phyloP scores from a whole-genome alignment of 2,888 invertebrate species.

The Nomada ruficornis region DNA sequence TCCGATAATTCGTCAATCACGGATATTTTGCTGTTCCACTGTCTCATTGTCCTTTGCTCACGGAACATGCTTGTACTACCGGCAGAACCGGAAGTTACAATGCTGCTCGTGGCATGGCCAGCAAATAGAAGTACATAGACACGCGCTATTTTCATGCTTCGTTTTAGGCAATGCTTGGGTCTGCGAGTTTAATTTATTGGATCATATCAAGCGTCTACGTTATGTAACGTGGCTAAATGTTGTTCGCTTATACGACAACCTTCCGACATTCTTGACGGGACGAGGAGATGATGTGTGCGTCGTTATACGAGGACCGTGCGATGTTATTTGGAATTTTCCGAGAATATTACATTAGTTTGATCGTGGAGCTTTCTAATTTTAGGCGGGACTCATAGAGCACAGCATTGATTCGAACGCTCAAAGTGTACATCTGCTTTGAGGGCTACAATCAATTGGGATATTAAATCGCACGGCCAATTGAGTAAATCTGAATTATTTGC shows the following conservation, averaged over 20 bases:
- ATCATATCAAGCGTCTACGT: neutral
- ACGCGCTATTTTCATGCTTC: slow-evolving; percentile 12
- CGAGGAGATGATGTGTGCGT: neutral
- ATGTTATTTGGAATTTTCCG: slow-evolving; percentile 25
- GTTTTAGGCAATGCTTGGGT: slow-evolving; percentile 14
- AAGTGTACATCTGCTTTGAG: neutral
- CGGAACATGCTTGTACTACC: neutral
- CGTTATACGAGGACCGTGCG: slow-evolving; percentile 4
- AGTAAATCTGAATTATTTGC: no score
- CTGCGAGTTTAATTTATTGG: neutral
- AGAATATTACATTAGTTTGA: slow-evolving; percentile 23
- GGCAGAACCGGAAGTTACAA: slow-evolving; percentile 7
- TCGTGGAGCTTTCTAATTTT: slow-evolving; percentile 23
- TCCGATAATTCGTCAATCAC: neutral
- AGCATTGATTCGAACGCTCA: slow-evolving; percentile 7
- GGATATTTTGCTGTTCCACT: no score
- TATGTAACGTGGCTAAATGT: neutral
- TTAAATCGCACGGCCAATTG: neutral
- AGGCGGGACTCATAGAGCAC: neutral
- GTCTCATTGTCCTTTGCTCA: neutral
- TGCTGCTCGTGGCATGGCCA: neutral
- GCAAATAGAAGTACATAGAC: neutral
- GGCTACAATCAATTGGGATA: neutral
- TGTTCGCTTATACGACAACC: slow-evolving; percentile 5
- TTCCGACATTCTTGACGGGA: slow-evolving; percentile 2